Percentiles rank a stretch among this genome's conserved stretches.
Conservation (phyloP, 1,140 invertebrate genomes). For the Zelostemma sp. region DNA sequence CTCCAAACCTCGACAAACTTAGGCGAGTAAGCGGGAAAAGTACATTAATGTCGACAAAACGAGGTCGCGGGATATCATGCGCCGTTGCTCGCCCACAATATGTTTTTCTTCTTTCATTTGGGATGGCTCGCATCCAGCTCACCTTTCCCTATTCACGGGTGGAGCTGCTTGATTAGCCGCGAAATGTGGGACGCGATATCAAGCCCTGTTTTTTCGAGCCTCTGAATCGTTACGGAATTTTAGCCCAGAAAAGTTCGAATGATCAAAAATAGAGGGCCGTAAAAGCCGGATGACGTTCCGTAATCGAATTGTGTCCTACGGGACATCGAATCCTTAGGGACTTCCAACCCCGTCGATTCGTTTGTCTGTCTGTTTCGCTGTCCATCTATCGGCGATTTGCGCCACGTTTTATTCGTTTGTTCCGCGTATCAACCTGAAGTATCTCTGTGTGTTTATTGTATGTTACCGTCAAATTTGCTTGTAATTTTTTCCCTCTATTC, state of each 20-base stretch:
- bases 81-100: constrained; percentile 18
- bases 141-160: constrained; percentile 16
- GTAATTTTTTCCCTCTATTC: constrained; percentile 64
- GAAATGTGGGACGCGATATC: neutral
- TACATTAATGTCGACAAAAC: constrained; percentile 44
- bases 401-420: constrained; percentile 61
- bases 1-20: constrained; percentile 33
- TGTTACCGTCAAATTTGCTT: constrained; percentile 58
- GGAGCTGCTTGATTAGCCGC: constrained; percentile 2
- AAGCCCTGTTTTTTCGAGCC: neutral
- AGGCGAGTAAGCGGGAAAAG: constrained; percentile 46
- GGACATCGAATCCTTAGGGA: constrained; percentile 31
- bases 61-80: constrained; percentile 37
- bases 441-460: constrained; percentile 64
- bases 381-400: constrained; percentile 48
- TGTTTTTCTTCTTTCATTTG: constrained; percentile 18
- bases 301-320: constrained; percentile 61
- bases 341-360: constrained; percentile 50
- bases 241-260: constrained; percentile 8
- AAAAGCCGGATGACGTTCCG: constrained; percentile 53
- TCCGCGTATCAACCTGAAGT: constrained; percentile 59
- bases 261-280: constrained; percentile 9
- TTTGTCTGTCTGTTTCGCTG: constrained; percentile 40
- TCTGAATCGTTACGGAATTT: neutral
- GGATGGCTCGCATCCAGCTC: neutral